These are phyloP conservation scores for Rhincodon typus DNA, from an alignment of 2,797 vertebrate species.

Conservation along the genomic window DNA sequence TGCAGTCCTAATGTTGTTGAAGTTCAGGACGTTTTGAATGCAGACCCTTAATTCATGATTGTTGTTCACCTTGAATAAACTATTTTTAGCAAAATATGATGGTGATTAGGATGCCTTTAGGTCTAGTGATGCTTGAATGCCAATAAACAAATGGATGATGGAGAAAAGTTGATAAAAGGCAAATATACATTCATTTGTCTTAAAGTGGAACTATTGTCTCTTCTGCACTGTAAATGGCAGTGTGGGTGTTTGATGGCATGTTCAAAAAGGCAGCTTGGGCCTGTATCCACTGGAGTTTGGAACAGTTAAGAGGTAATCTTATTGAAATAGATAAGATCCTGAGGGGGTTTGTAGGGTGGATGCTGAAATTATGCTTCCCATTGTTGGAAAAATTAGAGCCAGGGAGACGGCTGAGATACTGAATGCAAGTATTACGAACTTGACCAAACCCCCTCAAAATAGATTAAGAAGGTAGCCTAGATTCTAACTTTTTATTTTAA, in stretches of 20 bases:
- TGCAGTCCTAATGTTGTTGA: neutral
- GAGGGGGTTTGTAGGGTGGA: too few species aligned
- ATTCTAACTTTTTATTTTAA: too few species aligned
- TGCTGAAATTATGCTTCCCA: too few species aligned
- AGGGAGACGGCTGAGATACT: too few species aligned
- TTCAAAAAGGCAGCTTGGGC: neutral
- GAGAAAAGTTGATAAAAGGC: neutral
- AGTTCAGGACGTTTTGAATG: neutral
- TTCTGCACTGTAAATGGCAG: neutral
- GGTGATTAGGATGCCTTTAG: neutral
- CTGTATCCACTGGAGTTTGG: too few species aligned
- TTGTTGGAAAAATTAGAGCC: too few species aligned
- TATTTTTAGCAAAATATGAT: neutral
- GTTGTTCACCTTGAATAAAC: neutral
- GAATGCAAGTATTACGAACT: too few species aligned
- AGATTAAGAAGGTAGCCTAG: too few species aligned
- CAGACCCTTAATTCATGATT: neutral
- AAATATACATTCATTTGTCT: neutral
- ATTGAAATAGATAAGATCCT: too few species aligned
- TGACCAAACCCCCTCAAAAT: too few species aligned
- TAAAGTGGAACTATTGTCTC: neutral
- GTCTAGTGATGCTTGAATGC: neutral
- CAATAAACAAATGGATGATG: neutral
- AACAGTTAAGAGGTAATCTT: too few species aligned
- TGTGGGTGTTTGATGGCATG: neutral